Evolutionary conservation across 2,888 invertebrate species (phyloP).

Genomic region (Monopis laevigella): DNA sequence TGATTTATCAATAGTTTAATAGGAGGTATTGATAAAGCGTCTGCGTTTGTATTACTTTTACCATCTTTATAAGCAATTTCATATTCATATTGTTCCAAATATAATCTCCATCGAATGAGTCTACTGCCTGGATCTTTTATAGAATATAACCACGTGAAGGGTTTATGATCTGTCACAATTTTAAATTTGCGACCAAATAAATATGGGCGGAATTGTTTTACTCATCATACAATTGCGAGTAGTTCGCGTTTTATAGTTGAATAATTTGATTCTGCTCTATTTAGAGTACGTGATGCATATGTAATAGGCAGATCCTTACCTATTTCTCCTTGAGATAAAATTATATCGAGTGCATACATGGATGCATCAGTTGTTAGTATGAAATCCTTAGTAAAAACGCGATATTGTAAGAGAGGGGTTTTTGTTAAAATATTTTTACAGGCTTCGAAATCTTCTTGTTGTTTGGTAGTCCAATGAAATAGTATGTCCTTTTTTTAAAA

Average conservation of each 20-base stretch:
- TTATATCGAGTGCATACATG: constrained; percentile 18
- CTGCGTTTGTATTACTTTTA: constrained; percentile 24
- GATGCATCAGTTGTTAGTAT: constrained; percentile 26
- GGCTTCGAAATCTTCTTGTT: constrained; percentile 21
- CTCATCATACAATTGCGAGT: no score
- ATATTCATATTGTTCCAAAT: no score
- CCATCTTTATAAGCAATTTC: constrained; percentile 26
- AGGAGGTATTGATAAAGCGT: constrained; percentile 22
- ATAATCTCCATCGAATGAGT: no score
- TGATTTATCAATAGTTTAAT: neutral
- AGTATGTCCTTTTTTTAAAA: constrained; percentile 23
- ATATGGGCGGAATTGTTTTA: no score
- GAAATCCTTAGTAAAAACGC: constrained; percentile 23
- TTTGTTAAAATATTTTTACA: constrained; percentile 22
- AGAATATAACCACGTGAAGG: constrained; percentile 22
- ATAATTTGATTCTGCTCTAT: no score
- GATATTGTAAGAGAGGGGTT: no score
- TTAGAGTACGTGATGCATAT: no score
- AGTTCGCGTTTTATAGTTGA: no score
- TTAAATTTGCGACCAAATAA: no score
- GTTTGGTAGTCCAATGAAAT: constrained; percentile 19
- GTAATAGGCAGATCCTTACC: constrained; percentile 21
- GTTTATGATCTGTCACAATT: constrained; percentile 23
- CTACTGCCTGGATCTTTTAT: no score
- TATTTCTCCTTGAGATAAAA: constrained; percentile 19